Conservation (phyloP, 1,140 invertebrate species). For the Drosophila teissieri region DNA sequence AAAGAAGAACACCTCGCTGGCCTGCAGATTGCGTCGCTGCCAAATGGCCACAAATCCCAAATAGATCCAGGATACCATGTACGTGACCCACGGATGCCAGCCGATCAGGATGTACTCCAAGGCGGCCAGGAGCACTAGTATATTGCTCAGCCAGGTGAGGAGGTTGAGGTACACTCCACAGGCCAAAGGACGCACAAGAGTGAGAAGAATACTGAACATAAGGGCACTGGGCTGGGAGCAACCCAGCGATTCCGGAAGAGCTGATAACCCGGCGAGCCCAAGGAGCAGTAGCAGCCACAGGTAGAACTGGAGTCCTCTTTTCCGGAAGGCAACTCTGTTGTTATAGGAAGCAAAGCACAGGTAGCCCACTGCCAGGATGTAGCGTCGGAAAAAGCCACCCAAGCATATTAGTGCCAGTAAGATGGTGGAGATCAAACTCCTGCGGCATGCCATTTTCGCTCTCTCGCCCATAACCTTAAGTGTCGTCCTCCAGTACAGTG, state of each 20-base stretch:
- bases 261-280: constrained; percentile 13
- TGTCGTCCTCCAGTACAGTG: constrained; percentile 26
- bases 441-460: not conserved
- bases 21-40: constrained; percentile 2
- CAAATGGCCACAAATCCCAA: constrained; percentile 15
- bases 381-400: constrained; percentile 29
- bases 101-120: constrained; percentile 8
- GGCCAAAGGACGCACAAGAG: constrained; percentile 27
- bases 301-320: not conserved
- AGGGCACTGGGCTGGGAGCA: constrained; percentile 24
- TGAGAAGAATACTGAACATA: constrained; percentile 32
- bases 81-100: constrained; percentile 4
- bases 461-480: not conserved
- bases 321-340: constrained; percentile 20
- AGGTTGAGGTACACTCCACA: not conserved
- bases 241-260: constrained; percentile 39
- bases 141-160: constrained; percentile 31
- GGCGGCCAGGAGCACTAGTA: constrained; percentile 7
- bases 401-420: constrained; percentile 24
- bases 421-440: not conserved
- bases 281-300: constrained; percentile 43
- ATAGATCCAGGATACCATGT: constrained; percentile 29
- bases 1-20: constrained; percentile 19
- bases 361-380: constrained; percentile 29
- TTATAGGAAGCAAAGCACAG: constrained; percentile 30